These are phyloP conservation scores for Lophura nycthemera DNA, from an alignment of 2,113 vertebrate species.

Conservation along the genomic window DNA sequence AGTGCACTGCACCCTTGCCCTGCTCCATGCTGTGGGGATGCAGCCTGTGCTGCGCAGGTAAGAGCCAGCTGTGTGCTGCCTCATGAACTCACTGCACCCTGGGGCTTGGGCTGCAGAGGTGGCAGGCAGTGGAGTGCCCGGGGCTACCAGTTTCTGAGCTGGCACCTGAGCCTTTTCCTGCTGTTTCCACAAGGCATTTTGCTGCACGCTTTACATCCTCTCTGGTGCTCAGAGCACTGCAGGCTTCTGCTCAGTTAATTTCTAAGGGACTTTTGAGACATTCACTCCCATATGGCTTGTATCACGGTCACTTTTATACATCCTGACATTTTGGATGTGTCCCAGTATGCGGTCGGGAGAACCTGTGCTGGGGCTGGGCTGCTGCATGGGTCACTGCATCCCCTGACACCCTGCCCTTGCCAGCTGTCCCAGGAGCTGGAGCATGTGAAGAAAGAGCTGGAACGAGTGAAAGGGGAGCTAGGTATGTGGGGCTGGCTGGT, in stretches of 20 bases:
- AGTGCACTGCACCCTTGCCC: fast-evolving
- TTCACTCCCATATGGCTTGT: neutral
- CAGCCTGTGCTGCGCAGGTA: neutral
- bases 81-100: fast-evolving
- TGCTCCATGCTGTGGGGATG: neutral
- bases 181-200: neutral
- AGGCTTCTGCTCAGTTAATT: neutral
- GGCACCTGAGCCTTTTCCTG: neutral
- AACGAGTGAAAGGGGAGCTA: neutral
- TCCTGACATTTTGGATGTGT: neutral
- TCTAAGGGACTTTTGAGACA: neutral
- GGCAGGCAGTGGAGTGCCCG: too few species aligned
- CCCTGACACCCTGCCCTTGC: neutral
- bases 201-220: neutral
- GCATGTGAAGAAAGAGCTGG: neutral
- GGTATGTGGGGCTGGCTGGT: neutral
- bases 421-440: constrained; percentile 20
- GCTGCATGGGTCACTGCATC: neutral
- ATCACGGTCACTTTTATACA: neutral
- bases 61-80: neutral
- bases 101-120: neutral
- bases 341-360: neutral
- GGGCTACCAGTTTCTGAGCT: neutral
- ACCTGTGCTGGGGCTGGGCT: neutral
- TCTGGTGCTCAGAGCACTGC: neutral